Conservation (phyloP, 2,888 invertebrate species). For the Metellina segmentata region DNA sequence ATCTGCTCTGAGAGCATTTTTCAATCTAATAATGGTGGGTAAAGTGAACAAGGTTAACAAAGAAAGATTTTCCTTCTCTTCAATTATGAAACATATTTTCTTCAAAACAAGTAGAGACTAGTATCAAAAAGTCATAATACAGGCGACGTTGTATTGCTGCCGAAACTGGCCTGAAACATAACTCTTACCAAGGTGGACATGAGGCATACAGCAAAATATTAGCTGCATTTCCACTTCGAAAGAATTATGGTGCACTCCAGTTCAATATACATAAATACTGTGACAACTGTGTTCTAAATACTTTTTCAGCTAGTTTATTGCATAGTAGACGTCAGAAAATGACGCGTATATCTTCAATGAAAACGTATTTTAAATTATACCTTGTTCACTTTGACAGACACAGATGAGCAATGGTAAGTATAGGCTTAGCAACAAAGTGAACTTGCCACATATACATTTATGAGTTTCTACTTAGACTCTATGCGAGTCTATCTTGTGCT, state of each 20-base stretch:
- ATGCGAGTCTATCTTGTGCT: constrained; percentile 76
- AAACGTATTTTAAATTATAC: constrained; percentile 69
- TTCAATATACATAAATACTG: constrained; percentile 63
- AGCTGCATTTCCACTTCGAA: constrained; percentile 47
- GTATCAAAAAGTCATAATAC: constrained; percentile 32
- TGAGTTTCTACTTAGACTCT: constrained; percentile 75
- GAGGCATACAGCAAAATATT: constrained; percentile 53
- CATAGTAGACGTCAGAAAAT: constrained; percentile 58
- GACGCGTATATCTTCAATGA: constrained; percentile 54
- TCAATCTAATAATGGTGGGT: constrained; percentile 64
- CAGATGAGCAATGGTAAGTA: constrained; percentile 76
- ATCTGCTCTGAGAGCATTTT: constrained; percentile 70
- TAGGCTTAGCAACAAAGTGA: constrained; percentile 77
- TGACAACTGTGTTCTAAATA: constrained; percentile 56
- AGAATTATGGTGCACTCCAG: constrained; percentile 41
- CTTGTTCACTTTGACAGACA: constrained; percentile 76
- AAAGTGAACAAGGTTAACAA: constrained; percentile 75
- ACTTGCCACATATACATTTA: constrained; percentile 76
- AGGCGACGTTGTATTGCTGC: constrained; percentile 17
- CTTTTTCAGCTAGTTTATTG: constrained; percentile 63
- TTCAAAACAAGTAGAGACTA: constrained; percentile 5
- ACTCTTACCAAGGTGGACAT: constrained; percentile 45
- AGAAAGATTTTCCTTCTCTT: constrained; percentile 22
- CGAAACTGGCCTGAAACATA: constrained; percentile 36
- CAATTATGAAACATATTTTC: constrained; percentile 1